Percentiles rank a stretch among this genome's conserved stretches.
Conservation (phyloP, 2,797 vertebrate species). For the Rhabdomys pumilio region DNA sequence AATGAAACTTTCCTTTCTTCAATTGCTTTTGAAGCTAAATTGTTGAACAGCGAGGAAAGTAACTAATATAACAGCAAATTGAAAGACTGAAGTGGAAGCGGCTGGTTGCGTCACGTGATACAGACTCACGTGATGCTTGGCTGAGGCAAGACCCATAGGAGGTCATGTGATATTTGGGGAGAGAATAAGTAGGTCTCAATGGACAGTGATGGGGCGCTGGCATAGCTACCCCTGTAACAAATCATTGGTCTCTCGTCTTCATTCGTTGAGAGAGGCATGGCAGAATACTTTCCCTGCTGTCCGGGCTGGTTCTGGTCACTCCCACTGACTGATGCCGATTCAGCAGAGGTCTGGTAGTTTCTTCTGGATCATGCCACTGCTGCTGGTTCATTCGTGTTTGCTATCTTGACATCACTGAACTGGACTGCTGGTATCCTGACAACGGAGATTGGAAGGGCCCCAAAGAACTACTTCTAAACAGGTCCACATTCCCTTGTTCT, state of each 20-base stretch:
- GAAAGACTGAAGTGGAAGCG: background rate
- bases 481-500: background rate
- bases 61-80: background rate
- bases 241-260: background rate
- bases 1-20: background rate
- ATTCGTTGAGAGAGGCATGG: background rate
- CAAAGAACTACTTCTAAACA: background rate
- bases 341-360: background rate
- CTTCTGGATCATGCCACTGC: background rate
- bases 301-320: background rate
- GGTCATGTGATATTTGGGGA: background rate
- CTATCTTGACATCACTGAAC: no score
- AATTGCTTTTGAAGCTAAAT: background rate
- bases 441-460: background rate
- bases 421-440: background rate
- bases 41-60: background rate
- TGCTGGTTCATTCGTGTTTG: no score
- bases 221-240: background rate
- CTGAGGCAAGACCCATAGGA: background rate
- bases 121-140: background rate
- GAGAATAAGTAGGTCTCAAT: background rate
- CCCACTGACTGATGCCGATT: background rate
- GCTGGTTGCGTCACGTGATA: background rate
- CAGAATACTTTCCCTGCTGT: background rate
- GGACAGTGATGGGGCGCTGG: background rate